phyloP scores from a whole-genome alignment of 2,797 vertebrate species.

The Morus bassanus region DNA sequence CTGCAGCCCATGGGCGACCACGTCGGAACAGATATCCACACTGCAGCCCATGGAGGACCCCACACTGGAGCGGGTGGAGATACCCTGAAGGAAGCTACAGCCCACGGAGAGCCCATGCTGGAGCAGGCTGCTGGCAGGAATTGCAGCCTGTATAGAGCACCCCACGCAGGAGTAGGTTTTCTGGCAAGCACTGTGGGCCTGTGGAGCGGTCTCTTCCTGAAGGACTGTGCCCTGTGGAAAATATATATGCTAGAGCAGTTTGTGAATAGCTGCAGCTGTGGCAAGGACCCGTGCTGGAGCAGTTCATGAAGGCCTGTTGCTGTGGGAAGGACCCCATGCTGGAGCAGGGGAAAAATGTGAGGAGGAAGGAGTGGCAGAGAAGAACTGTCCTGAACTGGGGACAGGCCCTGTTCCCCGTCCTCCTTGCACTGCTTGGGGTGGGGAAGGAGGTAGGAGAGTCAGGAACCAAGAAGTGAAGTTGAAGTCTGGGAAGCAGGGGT shows the following conservation, averaged over 20 bases:
- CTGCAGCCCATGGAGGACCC: neutral
- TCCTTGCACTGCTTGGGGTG: neutral
- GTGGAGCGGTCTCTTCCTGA: neutral
- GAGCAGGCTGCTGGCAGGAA: neutral
- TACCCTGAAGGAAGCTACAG: neutral
- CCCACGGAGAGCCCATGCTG: neutral
- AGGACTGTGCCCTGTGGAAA: neutral
- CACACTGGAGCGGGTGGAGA: neutral
- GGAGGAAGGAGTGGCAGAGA: neutral
- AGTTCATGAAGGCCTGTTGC: neutral
- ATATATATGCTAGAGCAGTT: neutral
- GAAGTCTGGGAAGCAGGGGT: neutral
- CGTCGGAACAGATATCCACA: accelerated
- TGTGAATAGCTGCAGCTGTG: neutral
- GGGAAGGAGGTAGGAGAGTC: neutral
- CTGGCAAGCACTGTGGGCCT: neutral
- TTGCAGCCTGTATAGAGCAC: neutral
- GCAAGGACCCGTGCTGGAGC: neutral
- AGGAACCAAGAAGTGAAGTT: neutral
- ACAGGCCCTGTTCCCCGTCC: neutral
- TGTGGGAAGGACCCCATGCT: neutral
- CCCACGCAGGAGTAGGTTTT: neutral
- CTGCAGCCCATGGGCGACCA: neutral
- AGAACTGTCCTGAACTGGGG: neutral
- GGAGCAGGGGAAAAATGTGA: neutral